Percentiles rank a stretch among this genome's conserved stretches.
phyloP scores from a whole-genome alignment of 2,113 vertebrate genomes.

The Mormyrus lacerda region DNA sequence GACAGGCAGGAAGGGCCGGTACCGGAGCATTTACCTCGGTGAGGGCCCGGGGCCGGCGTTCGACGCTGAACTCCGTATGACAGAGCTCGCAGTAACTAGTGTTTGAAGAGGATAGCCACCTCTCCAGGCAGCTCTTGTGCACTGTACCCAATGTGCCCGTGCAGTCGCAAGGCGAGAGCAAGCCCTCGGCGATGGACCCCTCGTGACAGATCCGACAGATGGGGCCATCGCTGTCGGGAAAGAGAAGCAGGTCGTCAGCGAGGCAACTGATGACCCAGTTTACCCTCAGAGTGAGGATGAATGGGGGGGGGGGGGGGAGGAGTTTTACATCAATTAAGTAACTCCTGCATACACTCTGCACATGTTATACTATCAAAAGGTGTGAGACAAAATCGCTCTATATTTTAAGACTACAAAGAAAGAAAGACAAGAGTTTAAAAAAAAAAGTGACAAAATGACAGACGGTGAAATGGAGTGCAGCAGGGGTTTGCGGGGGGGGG shows the following conservation, averaged over 20 bases:
- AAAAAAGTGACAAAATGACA: not conserved
- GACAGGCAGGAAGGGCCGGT: slow-evolving; percentile 25
- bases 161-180: slow-evolving; percentile 89
- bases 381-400: not conserved
- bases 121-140: slow-evolving; percentile 93
- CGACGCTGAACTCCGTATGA: slow-evolving; percentile 87
- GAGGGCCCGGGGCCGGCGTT: slow-evolving; percentile 80
- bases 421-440: not conserved
- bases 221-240: slow-evolving; percentile 73
- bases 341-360: not conserved
- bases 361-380: not conserved
- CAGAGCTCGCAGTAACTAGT: slow-evolving; percentile 97
- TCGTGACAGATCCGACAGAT: slow-evolving; percentile 97
- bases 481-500: not conserved
- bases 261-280: not conserved
- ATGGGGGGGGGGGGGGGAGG: not conserved
- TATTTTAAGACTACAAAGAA: not conserved
- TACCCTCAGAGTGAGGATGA: not conserved
- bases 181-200: slow-evolving; percentile 71
- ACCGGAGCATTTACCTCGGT: slow-evolving; percentile 72
- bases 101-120: slow-evolving; percentile 94
- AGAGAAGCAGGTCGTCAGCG: not conserved
- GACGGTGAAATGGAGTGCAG: not conserved
- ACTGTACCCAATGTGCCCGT: slow-evolving; percentile 86
- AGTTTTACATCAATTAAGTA: not conserved